Evolutionary conservation across 2,888 invertebrate genomes (phyloP), one percentile per base, ranked within the genome.

Genomic region (Synanthedon andrenaeformis): DNA sequence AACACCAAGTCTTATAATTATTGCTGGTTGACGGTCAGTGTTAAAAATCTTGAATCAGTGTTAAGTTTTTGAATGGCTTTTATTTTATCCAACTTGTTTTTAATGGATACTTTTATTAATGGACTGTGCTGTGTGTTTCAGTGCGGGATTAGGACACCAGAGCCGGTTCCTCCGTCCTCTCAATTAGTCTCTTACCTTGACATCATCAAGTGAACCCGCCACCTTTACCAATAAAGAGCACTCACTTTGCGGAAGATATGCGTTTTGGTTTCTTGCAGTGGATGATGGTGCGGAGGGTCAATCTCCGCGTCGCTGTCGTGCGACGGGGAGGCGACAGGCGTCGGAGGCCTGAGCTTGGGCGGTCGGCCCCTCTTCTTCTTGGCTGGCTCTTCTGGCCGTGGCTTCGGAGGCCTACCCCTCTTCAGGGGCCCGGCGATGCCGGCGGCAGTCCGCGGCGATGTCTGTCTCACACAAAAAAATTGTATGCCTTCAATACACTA

Each of bases 371-470:
- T 76, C 41, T 72, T 72, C 69, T 80, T 83, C 67, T 83, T 83
- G 1, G 74, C 63, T n/a, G 83, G 83, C n/a, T 75, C 65, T 61
- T 82, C 79, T 45, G 76, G 80, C 0, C 84, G 77, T 14, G 74
- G 66, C 62, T 89, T 90, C 3, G 88, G 82, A 6, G 89, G 89
- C 51, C 90, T 77, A 0, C 90, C 90, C 17, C 90, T 89, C 64
- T 89, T 90, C 58, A 72, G 62, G 2, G 59, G 50, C 72, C 45
- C 45, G n/a, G 13, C 45, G n/a, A 14, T 14, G 45, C 13, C 67
- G 55, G 59, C 63, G 56, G 63, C 66, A 60, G 70, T 74, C 52
- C 76, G 72, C 14, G 74, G 82, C 59, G 70, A 85, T 62, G 61
- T 61, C 75, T 63, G 76, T 0, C 35, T 2, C 35, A 35, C 8